Percentiles rank a stretch among this genome's conserved stretches.
These are phyloP conservation scores for Apaloderma vittatum DNA, from an alignment of 2,113 vertebrate genomes.

Conservation along the genomic window DNA sequence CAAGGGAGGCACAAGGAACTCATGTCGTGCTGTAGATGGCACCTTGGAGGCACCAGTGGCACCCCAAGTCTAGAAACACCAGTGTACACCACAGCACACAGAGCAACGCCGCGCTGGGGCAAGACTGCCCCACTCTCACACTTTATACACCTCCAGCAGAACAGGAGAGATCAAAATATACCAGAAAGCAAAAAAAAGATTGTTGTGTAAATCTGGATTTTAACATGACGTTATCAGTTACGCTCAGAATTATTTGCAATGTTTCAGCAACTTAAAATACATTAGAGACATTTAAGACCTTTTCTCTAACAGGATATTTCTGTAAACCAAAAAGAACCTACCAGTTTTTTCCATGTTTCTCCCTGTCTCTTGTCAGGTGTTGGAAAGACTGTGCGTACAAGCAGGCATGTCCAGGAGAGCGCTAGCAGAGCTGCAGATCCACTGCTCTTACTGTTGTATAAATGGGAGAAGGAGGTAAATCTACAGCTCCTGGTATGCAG, in stretches of 20 bases:
- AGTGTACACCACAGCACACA: neutral
- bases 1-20: neutral
- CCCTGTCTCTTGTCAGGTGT: conserved; percentile 87
- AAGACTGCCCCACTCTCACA: neutral
- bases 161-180: neutral
- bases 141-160: neutral
- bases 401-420: conserved; percentile 92
- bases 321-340: conserved; percentile 70
- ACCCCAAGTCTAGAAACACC: neutral
- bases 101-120: neutral
- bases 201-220: neutral
- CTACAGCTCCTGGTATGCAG: neutral
- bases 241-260: neutral
- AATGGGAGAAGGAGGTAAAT: neutral
- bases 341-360: conserved; percentile 93
- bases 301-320: neutral
- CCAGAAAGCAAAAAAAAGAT: neutral
- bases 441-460: conserved; percentile 88
- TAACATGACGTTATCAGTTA: neutral
- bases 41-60: neutral
- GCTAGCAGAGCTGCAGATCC: conserved; percentile 90
- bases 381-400: conserved; percentile 87
- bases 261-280: neutral
- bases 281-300: neutral
- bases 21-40: neutral